phyloP scores from a whole-genome alignment of 2,797 vertebrate genomes.

The Paramormyrops hopkinsi region DNA sequence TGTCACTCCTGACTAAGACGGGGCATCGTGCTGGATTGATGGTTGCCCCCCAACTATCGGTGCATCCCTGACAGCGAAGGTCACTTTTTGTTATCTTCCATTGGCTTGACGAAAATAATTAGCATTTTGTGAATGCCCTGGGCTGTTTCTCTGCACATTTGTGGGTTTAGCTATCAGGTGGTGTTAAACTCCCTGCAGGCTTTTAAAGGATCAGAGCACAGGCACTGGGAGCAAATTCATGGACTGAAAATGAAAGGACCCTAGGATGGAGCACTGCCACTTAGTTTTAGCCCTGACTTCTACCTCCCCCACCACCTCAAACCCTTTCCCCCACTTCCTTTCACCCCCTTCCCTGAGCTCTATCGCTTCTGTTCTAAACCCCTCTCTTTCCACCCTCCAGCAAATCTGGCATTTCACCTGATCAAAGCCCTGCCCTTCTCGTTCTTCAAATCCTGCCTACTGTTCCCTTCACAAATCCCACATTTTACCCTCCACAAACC shows the following conservation, averaged over 20 bases:
- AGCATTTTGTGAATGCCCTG: slow-evolving; percentile 31
- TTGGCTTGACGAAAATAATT: not conserved
- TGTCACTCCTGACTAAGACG: not conserved
- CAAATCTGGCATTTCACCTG: not conserved
- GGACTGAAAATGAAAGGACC: slow-evolving; percentile 4
- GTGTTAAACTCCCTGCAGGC: slow-evolving; percentile 47
- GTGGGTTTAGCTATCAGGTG: slow-evolving; percentile 44
- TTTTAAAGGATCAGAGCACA: slow-evolving; percentile 45
- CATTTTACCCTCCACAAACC: slow-evolving; percentile 35
- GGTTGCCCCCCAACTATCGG: not conserved
- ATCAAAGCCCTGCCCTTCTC: not conserved
- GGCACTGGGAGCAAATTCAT: slow-evolving; percentile 8
- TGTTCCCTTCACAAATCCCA: slow-evolving; percentile 33
- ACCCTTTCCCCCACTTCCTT: not conserved
- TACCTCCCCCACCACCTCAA: not conserved
- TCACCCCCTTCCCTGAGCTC: not conserved
- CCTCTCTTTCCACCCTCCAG: not conserved
- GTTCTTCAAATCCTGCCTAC: not conserved
- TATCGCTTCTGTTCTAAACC: not conserved
- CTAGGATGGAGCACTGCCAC: not conserved
- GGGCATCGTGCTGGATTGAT: not conserved
- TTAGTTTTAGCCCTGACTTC: not conserved
- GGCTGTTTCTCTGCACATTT: slow-evolving; percentile 50
- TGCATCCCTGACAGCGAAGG: not conserved
- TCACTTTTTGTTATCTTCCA: not conserved